A percentile compares a stretch with the other conserved stretches of the same genome.
Evolutionary conservation across 2,113 vertebrate genomes (phyloP).

Genomic region (Galeopterus variegatus): DNA sequence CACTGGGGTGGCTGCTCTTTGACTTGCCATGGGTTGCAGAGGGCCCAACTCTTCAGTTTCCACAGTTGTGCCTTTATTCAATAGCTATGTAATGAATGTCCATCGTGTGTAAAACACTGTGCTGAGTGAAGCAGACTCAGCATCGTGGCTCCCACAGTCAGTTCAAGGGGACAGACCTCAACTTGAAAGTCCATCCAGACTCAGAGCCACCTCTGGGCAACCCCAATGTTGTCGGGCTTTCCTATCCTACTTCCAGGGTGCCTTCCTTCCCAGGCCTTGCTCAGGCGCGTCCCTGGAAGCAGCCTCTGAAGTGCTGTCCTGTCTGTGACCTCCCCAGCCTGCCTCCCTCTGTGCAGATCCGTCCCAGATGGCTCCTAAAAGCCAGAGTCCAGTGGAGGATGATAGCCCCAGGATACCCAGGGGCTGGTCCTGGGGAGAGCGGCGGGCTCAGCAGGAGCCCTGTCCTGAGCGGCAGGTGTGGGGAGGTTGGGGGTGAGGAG

Average conservation of each 20-base stretch:
- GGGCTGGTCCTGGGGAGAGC: not conserved
- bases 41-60: not conserved
- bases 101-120: rapidly evolving
- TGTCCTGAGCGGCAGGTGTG: not conserved
- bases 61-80: not conserved
- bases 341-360: not conserved
- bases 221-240: not conserved
- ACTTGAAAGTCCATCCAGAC: not conserved
- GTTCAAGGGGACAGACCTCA: not conserved
- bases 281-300: not conserved
- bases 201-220: not conserved
- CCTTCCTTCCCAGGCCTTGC: not conserved
- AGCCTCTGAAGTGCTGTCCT: not conserved
- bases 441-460: not conserved
- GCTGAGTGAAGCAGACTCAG: not conserved
- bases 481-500: not conserved
- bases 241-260: not conserved
- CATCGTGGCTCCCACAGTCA: not conserved
- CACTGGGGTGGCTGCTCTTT: not conserved
- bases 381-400: not conserved
- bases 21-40: not conserved
- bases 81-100: too few species aligned
- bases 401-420: not conserved
- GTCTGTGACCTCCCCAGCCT: not conserved
- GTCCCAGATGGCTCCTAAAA: not conserved